Evolutionary conservation across 2,113 vertebrate species (phyloP).

Genomic region (Myiozetetes cayanensis): DNA sequence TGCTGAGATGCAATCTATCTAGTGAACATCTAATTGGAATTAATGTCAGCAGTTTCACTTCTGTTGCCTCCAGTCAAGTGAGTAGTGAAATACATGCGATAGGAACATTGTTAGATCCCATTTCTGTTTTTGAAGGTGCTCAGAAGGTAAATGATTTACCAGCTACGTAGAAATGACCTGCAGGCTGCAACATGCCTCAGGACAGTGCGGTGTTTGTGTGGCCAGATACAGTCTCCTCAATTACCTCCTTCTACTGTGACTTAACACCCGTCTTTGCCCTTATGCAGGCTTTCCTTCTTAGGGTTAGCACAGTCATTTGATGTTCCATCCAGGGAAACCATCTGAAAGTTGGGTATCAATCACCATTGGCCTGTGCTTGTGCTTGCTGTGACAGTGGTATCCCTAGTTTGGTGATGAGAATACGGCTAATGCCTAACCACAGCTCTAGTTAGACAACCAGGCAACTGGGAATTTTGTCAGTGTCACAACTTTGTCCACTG

Average conservation of each 20-base stretch:
- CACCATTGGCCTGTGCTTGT: background rate
- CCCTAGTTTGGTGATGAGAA: background rate
- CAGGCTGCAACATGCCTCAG: background rate
- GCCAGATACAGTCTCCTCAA: background rate
- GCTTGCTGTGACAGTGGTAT: background rate
- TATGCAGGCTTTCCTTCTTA: background rate
- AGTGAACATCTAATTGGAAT: background rate
- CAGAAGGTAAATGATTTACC: background rate
- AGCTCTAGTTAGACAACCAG: background rate
- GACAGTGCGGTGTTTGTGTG: background rate
- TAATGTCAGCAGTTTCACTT: background rate
- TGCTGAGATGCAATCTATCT: background rate
- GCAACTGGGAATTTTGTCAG: background rate
- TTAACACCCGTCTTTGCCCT: background rate
- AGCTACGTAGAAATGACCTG: background rate
- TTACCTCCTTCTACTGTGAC: rapidly evolving
- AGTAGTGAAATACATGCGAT: background rate
- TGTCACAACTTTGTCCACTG: background rate
- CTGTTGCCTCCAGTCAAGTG: background rate
- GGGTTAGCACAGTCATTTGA: background rate
- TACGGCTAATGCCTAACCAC: background rate
- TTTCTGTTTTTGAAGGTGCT: background rate
- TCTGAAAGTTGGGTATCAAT: background rate
- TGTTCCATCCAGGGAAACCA: background rate
- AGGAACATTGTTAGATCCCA: rapidly evolving